Percentiles rank a stretch among this genome's conserved stretches.
Conservation (phyloP, 2,113 vertebrate species). For the Verasper variegatus region DNA sequence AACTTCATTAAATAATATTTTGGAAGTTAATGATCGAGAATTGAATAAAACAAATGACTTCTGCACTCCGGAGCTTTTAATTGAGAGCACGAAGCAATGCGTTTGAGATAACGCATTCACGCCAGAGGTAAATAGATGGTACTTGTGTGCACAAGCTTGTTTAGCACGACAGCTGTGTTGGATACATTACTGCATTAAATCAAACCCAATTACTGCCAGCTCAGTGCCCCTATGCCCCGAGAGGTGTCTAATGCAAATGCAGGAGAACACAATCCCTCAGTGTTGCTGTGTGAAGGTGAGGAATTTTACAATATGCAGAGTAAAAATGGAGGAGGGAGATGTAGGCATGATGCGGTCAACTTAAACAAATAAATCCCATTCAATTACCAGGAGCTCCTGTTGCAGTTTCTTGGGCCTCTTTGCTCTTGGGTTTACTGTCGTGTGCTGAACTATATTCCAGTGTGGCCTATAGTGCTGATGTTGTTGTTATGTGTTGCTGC, state of each 20-base stretch:
- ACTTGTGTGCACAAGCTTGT: slow-evolving; percentile 57
- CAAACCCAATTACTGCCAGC: slow-evolving; percentile 72
- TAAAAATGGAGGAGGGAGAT: slow-evolving; percentile 23
- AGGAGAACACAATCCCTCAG: slow-evolving; percentile 6
- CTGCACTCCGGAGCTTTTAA: slow-evolving; percentile 31
- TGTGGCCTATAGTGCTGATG: slow-evolving; percentile 56
- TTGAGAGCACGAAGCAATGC: slow-evolving; percentile 32
- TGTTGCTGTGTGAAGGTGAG: slow-evolving; percentile 2
- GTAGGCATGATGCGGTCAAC: background rate
- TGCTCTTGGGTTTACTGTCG: slow-evolving; percentile 22
- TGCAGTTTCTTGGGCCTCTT: background rate
- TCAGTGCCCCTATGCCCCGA: slow-evolving; percentile 54
- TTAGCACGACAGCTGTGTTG: slow-evolving; percentile 68
- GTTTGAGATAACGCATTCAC: slow-evolving; percentile 56
- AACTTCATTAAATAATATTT: slow-evolving; percentile 17
- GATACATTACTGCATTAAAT: slow-evolving; percentile 74
- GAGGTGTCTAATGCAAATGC: slow-evolving; percentile 47
- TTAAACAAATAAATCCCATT: background rate
- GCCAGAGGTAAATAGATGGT: slow-evolving; percentile 60
- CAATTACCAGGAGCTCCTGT: slow-evolving; percentile 22
- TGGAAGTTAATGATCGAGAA: slow-evolving; percentile 35
- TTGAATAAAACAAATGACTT: slow-evolving; percentile 48
- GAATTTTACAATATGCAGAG: slow-evolving; percentile 2
- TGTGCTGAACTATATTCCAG: slow-evolving; percentile 27
- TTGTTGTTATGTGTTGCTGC: slow-evolving; percentile 52